phyloP scores from a whole-genome alignment of 2,888 invertebrate species.

The Hydroisotoma schaefferi region DNA sequence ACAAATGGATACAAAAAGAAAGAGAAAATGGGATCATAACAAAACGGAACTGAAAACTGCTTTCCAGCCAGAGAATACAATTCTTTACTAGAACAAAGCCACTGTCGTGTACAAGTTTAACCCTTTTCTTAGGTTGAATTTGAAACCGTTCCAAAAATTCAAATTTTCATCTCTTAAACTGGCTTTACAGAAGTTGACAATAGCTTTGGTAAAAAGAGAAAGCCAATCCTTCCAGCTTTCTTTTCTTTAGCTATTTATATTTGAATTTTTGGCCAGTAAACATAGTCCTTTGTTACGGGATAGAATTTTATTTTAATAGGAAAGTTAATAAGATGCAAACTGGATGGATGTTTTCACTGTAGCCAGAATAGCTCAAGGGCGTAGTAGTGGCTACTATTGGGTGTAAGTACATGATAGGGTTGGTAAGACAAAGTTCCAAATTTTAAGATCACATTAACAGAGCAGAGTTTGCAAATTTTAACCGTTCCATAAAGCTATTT shows the following conservation, averaged over 20 bases:
- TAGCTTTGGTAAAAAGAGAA: not conserved
- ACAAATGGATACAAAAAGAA: not conserved
- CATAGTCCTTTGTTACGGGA: not conserved
- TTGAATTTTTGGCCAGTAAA: slow-evolving; percentile 11
- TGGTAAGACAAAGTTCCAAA: slow-evolving; percentile 13
- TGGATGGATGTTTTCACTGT: too few relatives aligned
- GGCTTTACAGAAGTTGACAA: not conserved
- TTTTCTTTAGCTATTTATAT: slow-evolving; percentile 1
- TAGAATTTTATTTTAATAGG: too few relatives aligned
- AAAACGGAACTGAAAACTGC: slow-evolving; percentile 15
- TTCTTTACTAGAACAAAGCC: too few relatives aligned
- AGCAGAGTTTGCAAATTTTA: slow-evolving; percentile 10
- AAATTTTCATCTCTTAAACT: slow-evolving; percentile 1
- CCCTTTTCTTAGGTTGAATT: not conserved
- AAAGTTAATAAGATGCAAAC: too few relatives aligned
- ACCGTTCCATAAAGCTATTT: not conserved
- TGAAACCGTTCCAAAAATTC: slow-evolving; percentile 20
- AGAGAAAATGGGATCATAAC: slow-evolving; percentile 10
- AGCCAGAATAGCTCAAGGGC: not conserved
- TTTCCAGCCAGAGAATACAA: too few relatives aligned
- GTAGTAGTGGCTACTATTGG: not conserved
- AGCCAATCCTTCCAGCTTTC: not conserved
- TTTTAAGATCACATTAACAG: slow-evolving; percentile 7
- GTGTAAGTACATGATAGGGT: not conserved
- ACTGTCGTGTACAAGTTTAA: too few relatives aligned